phyloP scores from a whole-genome alignment of 2,113 vertebrate genomes.

The Marcusenius ussheri region DNA sequence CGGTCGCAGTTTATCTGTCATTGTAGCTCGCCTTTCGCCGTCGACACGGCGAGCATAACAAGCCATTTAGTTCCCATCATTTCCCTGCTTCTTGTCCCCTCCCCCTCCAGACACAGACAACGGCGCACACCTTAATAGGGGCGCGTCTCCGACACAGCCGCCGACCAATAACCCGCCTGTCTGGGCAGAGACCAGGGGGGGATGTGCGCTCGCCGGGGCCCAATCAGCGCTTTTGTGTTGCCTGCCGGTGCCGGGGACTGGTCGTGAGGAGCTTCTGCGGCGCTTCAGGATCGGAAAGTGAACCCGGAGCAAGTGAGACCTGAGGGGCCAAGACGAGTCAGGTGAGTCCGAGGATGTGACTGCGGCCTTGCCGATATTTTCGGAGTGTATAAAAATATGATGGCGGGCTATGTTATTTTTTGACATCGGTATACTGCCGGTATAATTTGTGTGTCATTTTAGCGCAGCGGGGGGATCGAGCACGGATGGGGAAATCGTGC shows the following conservation, averaged over 20 bases:
- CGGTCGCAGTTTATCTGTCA: conserved; percentile 47
- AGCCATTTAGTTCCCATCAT: conserved; percentile 49
- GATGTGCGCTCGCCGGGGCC: conserved; percentile 57
- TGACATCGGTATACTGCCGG: not conserved
- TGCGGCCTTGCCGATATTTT: conserved; percentile 47
- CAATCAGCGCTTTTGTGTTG: conserved; percentile 69
- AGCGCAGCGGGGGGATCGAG: conserved; percentile 14
- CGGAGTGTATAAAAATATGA: conserved; percentile 34
- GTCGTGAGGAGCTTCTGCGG: conserved; percentile 61
- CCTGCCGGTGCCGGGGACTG: conserved; percentile 73
- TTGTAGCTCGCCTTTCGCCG: conserved; percentile 42
- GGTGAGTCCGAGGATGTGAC: conserved; percentile 67
- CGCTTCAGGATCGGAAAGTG: conserved; percentile 67
- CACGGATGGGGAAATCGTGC: conserved; percentile 24
- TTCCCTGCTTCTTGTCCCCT: conserved; percentile 45
- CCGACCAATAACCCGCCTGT: conserved; percentile 55
- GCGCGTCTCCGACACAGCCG: conserved; percentile 49
- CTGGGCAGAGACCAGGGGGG: conserved; percentile 51
- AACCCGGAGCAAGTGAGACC: conserved; percentile 66
- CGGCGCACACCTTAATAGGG: conserved; percentile 59
- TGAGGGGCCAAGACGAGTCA: conserved; percentile 61
- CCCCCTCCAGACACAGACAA: conserved; percentile 63
- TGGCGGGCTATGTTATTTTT: conserved; percentile 21
- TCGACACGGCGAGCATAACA: conserved; percentile 49
- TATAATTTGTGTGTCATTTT: conserved; percentile 23